Evolutionary conservation across 2,888 invertebrate genomes (phyloP), one percentile per base, ranked within the genome.

Genomic region (Tenthredo scrophulariae): DNA sequence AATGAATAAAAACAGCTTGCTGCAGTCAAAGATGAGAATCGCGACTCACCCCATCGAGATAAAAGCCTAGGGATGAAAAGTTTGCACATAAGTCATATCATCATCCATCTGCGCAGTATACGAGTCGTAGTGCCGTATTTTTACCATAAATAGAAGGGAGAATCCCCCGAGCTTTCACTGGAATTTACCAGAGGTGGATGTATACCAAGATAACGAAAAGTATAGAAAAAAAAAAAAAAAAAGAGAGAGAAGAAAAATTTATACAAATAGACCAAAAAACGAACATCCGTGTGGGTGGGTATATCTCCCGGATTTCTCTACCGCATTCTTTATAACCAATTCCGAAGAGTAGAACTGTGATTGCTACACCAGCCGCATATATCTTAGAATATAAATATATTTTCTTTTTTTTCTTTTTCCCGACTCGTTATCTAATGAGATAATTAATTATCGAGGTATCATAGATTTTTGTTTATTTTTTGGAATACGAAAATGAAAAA

Each of bases 11-110:
- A 72, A 33, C 33, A 33, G 33, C 33, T 67, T 33, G 33, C 54
- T n/a, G n/a, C 33, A 67, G 18, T 67, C 67, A 7, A 6, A 67
- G 67, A 67, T 26, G 33, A 67, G 7, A 67, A 67, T 67, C 67
- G 18, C 4, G 4, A 5, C 67, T 26, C 33, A n/a, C 6, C 18
- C 6, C 54, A 6, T 1, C 54, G 15, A 33, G 67, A 33, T 26
- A 33, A 67, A 67, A 67, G 67, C 67, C 67, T 33, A 18, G 67
- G 67, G 67, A 67, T 67, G 67, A 67, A 67, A 67, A 67, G 67
- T 67, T 67, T 33, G 67, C 33, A 26, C 67, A 67, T 67, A 15
- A 67, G 67, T 67, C 67, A 67, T 67, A 67, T 67, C 67, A 67
- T 33, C 67, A 67, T 67, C 67, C 33, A 33, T 33, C 67, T 67